A percentile compares a stretch with the other conserved stretches of the same genome.
These are phyloP conservation scores for Periophthalmodon schlosseri DNA, from an alignment of 2,113 vertebrate species.

Conservation along the genomic window DNA sequence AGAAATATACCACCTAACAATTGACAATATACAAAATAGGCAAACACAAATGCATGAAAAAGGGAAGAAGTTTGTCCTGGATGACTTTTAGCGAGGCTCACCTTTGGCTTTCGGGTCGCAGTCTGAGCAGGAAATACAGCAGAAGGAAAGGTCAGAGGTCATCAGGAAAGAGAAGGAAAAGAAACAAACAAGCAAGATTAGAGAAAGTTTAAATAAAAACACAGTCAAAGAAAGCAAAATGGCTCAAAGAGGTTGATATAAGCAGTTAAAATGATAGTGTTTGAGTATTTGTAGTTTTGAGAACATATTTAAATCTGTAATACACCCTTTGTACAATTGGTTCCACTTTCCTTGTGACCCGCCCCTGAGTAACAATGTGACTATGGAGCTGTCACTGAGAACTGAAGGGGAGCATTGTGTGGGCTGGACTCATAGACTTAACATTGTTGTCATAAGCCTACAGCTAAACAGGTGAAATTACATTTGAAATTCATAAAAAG, in stretches of 20 bases:
- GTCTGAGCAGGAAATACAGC: constrained; percentile 79
- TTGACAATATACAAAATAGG: neutral
- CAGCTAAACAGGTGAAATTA: neutral
- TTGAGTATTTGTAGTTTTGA: neutral
- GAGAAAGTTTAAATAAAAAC: constrained; percentile 43
- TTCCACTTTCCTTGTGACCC: neutral
- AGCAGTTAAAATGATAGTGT: neutral
- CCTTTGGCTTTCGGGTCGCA: constrained; percentile 88
- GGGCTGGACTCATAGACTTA: neutral
- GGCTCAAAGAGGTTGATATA: constrained; percentile 18
- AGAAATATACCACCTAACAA: neutral
- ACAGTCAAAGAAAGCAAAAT: constrained; percentile 17
- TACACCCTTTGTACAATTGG: neutral
- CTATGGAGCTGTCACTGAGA: constrained; percentile 45
- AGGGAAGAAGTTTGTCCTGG: constrained; percentile 4
- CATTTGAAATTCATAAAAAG: neutral
- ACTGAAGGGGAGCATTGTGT: constrained; percentile 64
- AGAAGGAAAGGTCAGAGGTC: constrained; percentile 56
- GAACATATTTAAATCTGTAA: neutral
- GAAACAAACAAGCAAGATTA: constrained; percentile 68
- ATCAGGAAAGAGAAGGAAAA: constrained; percentile 19
- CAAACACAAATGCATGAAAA: neutral
- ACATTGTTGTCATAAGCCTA: neutral
- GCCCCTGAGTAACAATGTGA: constrained; percentile 13
- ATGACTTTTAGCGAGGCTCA: constrained; percentile 72